Percentiles rank a stretch among this genome's conserved stretches.
These are phyloP conservation scores for Ceyx margarethae DNA, from an alignment of 2,113 vertebrate species.

Conservation along the genomic window DNA sequence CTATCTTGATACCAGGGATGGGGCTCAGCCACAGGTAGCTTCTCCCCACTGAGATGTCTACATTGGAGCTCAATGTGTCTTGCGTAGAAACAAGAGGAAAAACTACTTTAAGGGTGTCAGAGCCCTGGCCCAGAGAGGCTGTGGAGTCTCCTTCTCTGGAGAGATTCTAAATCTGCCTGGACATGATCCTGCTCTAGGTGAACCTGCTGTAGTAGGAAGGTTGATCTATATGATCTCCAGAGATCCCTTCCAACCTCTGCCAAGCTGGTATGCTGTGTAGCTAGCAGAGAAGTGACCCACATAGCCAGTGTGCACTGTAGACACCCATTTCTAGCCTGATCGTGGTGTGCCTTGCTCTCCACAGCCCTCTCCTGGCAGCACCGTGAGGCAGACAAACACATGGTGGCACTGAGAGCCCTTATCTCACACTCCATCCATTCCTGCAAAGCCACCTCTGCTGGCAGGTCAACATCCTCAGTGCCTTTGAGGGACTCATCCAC, in stretches of 20 bases:
- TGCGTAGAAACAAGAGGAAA: background rate
- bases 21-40: background rate
- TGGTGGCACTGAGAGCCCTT: background rate
- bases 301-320: background rate
- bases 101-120: background rate
- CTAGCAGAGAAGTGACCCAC: background rate
- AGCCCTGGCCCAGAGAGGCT: background rate
- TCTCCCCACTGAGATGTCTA: background rate
- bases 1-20: background rate
- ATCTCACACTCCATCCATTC: fast-evolving
- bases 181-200: background rate
- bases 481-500: background rate
- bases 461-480: background rate
- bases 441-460: background rate
- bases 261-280: background rate
- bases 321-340: background rate
- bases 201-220: background rate
- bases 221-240: background rate
- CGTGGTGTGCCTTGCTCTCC: background rate
- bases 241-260: background rate
- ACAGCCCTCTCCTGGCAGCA: background rate
- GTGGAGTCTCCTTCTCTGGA: background rate
- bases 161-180: background rate
- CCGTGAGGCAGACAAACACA: background rate
- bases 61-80: background rate